Conservation (phyloP, 2,797 vertebrate species). For the Hyperoplus lanceolatus region DNA sequence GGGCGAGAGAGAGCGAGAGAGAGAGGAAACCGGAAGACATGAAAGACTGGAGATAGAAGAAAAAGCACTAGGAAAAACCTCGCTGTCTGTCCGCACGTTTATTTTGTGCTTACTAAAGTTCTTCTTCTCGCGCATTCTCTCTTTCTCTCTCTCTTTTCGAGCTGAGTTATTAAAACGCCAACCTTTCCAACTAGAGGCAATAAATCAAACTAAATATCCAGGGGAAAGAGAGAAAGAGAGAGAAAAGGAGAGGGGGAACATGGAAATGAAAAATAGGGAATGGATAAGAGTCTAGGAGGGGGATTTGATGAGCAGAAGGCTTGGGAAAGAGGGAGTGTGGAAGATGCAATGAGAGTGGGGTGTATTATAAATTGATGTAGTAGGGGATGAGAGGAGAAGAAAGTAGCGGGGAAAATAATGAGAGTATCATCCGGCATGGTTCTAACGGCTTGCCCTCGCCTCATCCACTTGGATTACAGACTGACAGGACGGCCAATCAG, state of each 20-base stretch:
- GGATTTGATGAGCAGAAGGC: conserved; percentile 77
- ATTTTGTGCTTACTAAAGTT: conserved; percentile 86
- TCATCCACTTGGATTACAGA: conserved; percentile 67
- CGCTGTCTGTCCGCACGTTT: conserved; percentile 74
- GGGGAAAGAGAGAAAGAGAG: conserved; percentile 52
- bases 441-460: conserved; percentile 14
- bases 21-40: conserved; percentile 72
- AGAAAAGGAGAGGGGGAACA: conserved; percentile 47
- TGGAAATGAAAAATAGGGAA: conserved; percentile 76
- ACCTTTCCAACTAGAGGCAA: conserved; percentile 87
- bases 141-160: conserved; percentile 65
- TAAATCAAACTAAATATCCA: conserved; percentile 88
- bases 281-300: conserved; percentile 62
- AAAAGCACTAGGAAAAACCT: conserved; percentile 61
- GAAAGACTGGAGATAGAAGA: conserved; percentile 78
- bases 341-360: conserved; percentile 54
- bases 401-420: conserved; percentile 64
- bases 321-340: conserved; percentile 66
- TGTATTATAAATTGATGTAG: conserved; percentile 68
- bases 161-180: conserved; percentile 90
- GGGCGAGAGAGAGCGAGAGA: background rate
- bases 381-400: conserved; percentile 55
- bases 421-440: conserved; percentile 42
- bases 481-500: conserved; percentile 64
- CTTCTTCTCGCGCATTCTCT: conserved; percentile 69